A percentile compares a stretch with the other conserved stretches of the same genome.
Conservation (phyloP, 2,888 invertebrate species). For the Amaurobius ferox region DNA sequence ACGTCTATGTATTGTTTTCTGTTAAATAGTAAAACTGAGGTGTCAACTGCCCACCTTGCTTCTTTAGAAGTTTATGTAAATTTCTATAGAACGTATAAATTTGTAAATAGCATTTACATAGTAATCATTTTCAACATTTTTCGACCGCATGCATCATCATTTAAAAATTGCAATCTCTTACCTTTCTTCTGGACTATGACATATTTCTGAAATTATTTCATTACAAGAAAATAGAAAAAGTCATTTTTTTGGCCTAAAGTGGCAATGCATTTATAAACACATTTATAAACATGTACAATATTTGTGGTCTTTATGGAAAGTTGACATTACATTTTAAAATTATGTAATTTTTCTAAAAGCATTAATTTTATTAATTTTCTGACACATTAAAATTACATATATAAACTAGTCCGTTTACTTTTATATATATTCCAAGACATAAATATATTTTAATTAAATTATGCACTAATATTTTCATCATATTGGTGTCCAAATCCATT, state of each 20-base stretch:
- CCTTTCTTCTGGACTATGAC: not conserved
- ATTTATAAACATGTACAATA: not conserved
- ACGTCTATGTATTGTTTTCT: slow-evolving; percentile 16
- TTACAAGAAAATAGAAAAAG: not conserved
- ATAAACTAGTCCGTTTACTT: not conserved
- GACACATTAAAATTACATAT: not conserved
- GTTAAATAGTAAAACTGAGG: slow-evolving; percentile 17
- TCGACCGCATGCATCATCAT: slow-evolving; percentile 24
- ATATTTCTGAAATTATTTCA: not conserved
- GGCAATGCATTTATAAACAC: slow-evolving; percentile 4
- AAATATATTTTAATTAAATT: not conserved
- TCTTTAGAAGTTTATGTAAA: slow-evolving; percentile 28
- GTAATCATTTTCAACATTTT: slow-evolving; percentile 38
- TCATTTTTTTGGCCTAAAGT: not conserved
- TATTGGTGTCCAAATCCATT: not conserved
- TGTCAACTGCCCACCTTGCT: slow-evolving; percentile 26
- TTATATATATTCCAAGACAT: not conserved
- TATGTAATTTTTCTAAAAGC: too few relatives aligned
- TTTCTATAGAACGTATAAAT: slow-evolving; percentile 45
- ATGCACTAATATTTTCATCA: too few relatives aligned
- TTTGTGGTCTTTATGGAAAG: not conserved
- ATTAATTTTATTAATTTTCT: not conserved
- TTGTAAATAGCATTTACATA: slow-evolving; percentile 53
- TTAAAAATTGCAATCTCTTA: slow-evolving; percentile 23
- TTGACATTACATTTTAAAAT: not conserved